phyloP scores from a whole-genome alignment of 2,797 vertebrate species.

The Coluber constrictor region DNA sequence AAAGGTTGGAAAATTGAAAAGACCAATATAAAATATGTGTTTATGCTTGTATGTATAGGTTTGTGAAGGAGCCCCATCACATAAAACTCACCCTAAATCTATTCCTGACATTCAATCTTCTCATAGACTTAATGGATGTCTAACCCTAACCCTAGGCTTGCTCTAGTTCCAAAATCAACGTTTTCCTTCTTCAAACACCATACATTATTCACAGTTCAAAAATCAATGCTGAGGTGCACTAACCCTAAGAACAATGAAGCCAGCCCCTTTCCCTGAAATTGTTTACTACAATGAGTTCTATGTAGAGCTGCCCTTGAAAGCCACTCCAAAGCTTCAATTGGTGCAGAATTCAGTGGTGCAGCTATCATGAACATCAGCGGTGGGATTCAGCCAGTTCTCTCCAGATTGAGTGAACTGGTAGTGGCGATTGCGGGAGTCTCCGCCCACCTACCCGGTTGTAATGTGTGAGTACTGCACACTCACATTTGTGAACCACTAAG shows the following conservation, averaged over 20 bases:
- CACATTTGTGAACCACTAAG: too few species aligned
- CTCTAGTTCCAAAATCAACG: not conserved
- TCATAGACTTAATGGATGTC: not conserved
- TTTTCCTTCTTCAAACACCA: not conserved
- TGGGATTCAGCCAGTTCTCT: too few species aligned
- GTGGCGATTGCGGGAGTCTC: too few species aligned
- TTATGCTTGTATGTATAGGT: not conserved
- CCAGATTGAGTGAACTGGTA: too few species aligned
- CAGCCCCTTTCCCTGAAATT: not conserved
- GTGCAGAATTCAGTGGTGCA: not conserved
- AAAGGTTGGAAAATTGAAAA: not conserved
- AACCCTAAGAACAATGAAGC: not conserved
- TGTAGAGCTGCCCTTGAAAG: not conserved
- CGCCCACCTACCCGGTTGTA: too few species aligned
- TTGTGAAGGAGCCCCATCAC: not conserved
- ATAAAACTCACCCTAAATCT: not conserved
- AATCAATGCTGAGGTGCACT: not conserved
- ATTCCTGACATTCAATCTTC: not conserved
- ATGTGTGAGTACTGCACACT: too few species aligned
- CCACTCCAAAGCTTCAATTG: not conserved
- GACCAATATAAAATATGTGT: not conserved
- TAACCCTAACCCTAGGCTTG: not conserved
- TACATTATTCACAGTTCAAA: not conserved
- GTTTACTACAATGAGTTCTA: not conserved
- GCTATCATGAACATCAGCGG: too few species aligned